Percentiles rank a stretch among this genome's conserved stretches.
Conservation (phyloP, 2,797 vertebrate species). For the Nyctalus aviator region DNA sequence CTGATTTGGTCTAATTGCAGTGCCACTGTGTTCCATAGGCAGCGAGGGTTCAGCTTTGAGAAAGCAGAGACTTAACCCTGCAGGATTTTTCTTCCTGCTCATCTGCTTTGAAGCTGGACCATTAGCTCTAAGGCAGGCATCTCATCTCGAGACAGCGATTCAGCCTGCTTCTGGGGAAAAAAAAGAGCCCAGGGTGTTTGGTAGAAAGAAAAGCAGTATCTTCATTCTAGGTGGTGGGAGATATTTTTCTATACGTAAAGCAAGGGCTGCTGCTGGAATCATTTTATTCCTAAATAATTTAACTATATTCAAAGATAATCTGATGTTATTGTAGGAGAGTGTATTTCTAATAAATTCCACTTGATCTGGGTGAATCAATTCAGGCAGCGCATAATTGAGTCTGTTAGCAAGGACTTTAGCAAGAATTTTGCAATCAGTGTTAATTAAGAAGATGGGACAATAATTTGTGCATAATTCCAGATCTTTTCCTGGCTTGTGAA, state of each 20-base stretch:
- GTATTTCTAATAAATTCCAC: slow-evolving; percentile 85
- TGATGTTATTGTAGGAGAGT: slow-evolving; percentile 84
- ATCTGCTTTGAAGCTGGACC: slow-evolving; percentile 54
- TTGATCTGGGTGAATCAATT: slow-evolving; percentile 86
- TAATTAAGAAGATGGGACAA: slow-evolving; percentile 87
- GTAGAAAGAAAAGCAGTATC: neutral
- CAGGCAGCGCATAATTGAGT: slow-evolving; percentile 83
- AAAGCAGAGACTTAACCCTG: neutral
- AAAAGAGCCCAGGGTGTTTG: neutral
- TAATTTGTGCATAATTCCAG: slow-evolving; percentile 80
- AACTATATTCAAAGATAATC: slow-evolving; percentile 85
- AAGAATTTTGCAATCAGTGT: slow-evolving; percentile 85
- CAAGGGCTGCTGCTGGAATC: neutral
- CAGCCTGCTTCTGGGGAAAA: slow-evolving; percentile 36
- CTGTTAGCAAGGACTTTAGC: slow-evolving; percentile 82
- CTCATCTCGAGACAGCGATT: neutral
- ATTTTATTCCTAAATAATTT: slow-evolving; percentile 83
- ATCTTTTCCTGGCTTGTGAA: slow-evolving; percentile 85
- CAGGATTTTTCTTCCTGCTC: slow-evolving; percentile 50
- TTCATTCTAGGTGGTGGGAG: neutral
- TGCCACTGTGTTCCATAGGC: slow-evolving; percentile 42
- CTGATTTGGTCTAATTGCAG: slow-evolving; percentile 81
- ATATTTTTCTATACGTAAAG: slow-evolving; percentile 25
- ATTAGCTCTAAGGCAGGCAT: slow-evolving; percentile 50
- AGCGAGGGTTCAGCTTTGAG: neutral